Base-by-base conservation (phyloP, 2,797 vertebrate species). In the Chloroceryle inda region DNA sequence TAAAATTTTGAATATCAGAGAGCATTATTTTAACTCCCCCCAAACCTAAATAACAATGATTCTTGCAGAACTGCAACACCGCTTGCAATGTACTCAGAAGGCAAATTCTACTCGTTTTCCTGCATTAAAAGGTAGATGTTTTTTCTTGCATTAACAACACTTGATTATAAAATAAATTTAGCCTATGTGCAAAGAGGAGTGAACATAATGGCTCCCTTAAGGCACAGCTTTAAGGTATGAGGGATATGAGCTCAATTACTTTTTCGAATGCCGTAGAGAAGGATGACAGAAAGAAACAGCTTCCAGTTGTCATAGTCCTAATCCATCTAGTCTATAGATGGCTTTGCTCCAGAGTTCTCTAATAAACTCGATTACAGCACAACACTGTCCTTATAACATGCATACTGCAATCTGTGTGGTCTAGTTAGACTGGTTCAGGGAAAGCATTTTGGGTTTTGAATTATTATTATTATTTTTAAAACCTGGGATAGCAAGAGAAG, bases 161-260 rank as follows among this genome's bases (percentile, higher is more conserved):
- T 92, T 89, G 82, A 93, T 91, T 81, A 95, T 58, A 85, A 92
- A 92, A 93, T 68, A 89, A 69, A 81, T 84, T 73, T 47, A 49
- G 35, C 69, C 82, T 91, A 78, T 81, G 63, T 62, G 81, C 68
- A 88, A 83, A 81, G 58, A 86, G 35, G 44, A 96, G 50, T 17
- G 47, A 94, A 79, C 40, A 16, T 73, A 92, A 89, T 13, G 38
- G 47, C 69, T 94, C 85, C 87, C 89, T 69, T 26, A 88, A 81
- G 94, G 79, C 85, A 86, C 47, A 88, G n/a, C 59, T 75, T 24
- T 6, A 38, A 95, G 80, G 55, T 61, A 74, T 23, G 64, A 94
- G 47, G 47, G 45, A 66, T 80, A 33, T 94, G 77, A 89, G 78
- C 63, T 80, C 85, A 11, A 83, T 83, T 96, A 75, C 72, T 78